Conservation (phyloP, 2,888 invertebrate species). For the Vannuccia rotundouncinata region DNA sequence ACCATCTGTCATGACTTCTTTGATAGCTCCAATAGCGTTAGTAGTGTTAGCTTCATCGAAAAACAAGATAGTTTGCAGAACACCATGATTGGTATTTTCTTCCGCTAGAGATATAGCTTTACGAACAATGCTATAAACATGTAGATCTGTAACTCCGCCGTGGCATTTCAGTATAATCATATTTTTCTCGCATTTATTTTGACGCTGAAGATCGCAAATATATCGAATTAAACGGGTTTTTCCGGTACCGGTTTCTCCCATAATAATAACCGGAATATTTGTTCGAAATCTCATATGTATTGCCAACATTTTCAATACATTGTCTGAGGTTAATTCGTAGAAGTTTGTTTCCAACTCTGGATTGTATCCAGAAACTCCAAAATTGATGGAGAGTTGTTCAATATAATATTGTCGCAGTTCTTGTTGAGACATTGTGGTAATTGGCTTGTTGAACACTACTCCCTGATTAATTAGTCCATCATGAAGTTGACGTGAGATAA, state of each 20-base stretch:
- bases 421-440: not conserved
- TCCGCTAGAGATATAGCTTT: not conserved
- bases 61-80: constrained; percentile 32
- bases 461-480: not conserved
- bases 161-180: constrained; percentile 22
- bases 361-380: not conserved
- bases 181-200: not conserved
- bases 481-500: not conserved
- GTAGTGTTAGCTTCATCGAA: constrained; percentile 54
- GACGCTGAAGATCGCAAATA: constrained; percentile 2
- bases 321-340: constrained; percentile 40
- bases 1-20: constrained; percentile 53
- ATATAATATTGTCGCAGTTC: constrained; percentile 2
- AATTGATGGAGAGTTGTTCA: not conserved
- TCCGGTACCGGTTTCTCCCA: constrained; percentile 35
- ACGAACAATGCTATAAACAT: constrained; percentile 8
- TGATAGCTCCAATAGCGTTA: constrained; percentile 50
- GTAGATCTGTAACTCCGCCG: constrained; percentile 8
- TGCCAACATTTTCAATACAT: constrained; percentile 40
- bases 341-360: not conserved
- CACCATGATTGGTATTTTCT: not conserved
- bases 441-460: not conserved
- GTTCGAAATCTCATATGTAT: constrained; percentile 39
- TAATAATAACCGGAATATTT: constrained; percentile 31
- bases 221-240: constrained; percentile 28